Conservation (phyloP, 1,140 invertebrate species). For the Lasioglossum baleicum region DNA sequence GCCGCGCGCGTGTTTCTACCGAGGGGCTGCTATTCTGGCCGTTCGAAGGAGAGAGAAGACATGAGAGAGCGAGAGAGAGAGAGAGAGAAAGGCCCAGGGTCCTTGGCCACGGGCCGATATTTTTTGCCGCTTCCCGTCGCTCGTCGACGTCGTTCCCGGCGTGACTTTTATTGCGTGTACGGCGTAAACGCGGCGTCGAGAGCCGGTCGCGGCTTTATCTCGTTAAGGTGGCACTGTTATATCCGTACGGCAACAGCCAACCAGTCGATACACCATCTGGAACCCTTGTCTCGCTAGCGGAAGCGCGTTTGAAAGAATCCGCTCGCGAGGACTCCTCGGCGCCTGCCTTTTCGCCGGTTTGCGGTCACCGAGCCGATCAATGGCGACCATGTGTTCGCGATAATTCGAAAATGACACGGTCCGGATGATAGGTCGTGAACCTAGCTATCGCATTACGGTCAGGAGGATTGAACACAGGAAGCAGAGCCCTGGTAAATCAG, state of each 20-base stretch:
- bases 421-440: neutral
- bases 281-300: constrained; percentile 2
- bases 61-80: neutral
- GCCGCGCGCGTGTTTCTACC: constrained; percentile 53
- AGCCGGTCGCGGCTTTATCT: constrained; percentile 55
- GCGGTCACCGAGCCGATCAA: neutral
- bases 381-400: neutral
- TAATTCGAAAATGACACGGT: constrained; percentile 12
- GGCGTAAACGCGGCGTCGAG: constrained; percentile 61
- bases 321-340: neutral
- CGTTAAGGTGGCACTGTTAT: constrained; percentile 45
- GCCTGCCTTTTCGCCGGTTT: neutral
- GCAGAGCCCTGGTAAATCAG: neutral
- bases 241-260: constrained; percentile 43
- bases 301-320: neutral
- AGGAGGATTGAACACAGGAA: neutral
- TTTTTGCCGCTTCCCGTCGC: constrained; percentile 60
- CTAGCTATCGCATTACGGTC: neutral
- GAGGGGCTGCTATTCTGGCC: constrained; percentile 21
- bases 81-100: constrained; percentile 6
- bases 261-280: constrained; percentile 50
- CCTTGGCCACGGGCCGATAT: constrained; percentile 29
- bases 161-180: constrained; percentile 74
- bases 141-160: constrained; percentile 51
- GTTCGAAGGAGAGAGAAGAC: constrained; percentile 5